Percentiles rank a stretch among this genome's conserved stretches.
Evolutionary conservation across 2,113 vertebrate genomes (phyloP).

Genomic region (Sander lucioperca): DNA sequence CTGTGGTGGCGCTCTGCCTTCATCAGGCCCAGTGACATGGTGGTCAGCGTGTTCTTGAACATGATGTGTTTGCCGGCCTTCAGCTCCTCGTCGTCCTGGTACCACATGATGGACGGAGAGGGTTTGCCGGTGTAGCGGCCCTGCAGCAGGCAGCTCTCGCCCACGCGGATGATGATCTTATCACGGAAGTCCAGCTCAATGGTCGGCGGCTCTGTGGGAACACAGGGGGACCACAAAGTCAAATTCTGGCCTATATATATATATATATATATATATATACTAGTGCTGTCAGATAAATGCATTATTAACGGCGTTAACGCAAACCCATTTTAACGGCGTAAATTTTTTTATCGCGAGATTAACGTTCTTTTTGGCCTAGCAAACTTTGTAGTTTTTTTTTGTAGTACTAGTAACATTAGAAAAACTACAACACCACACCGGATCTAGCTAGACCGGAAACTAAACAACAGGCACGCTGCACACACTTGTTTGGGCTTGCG

Average conservation of each 20-base stretch:
- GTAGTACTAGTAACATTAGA: too few species aligned
- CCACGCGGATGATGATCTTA: slow-evolving; percentile 92
- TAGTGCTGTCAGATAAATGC: too few species aligned
- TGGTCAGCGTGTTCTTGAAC: slow-evolving; percentile 90
- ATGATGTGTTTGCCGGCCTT: slow-evolving; percentile 90
- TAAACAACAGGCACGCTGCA: too few species aligned
- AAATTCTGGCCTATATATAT: not conserved
- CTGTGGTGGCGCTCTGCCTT: slow-evolving; percentile 93
- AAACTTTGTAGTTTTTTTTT: too few species aligned
- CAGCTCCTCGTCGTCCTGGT: slow-evolving; percentile 90
- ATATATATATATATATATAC: too few species aligned
- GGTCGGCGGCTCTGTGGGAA: slow-evolving; percentile 90
- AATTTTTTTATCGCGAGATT: too few species aligned
- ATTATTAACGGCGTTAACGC: too few species aligned
- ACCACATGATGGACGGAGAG: slow-evolving; percentile 92
- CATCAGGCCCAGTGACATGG: slow-evolving; percentile 90
- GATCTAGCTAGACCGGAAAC: too few species aligned
- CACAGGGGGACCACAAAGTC: not conserved
- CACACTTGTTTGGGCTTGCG: too few species aligned
- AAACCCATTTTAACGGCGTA: too few species aligned
- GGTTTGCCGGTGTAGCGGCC: slow-evolving; percentile 96
- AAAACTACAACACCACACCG: too few species aligned
- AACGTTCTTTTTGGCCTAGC: too few species aligned
- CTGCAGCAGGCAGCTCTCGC: slow-evolving; percentile 92
- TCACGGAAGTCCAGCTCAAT: slow-evolving; percentile 98